phyloP scores from a whole-genome alignment of 2,888 invertebrate genomes.

The Ectemnius lituratus region DNA sequence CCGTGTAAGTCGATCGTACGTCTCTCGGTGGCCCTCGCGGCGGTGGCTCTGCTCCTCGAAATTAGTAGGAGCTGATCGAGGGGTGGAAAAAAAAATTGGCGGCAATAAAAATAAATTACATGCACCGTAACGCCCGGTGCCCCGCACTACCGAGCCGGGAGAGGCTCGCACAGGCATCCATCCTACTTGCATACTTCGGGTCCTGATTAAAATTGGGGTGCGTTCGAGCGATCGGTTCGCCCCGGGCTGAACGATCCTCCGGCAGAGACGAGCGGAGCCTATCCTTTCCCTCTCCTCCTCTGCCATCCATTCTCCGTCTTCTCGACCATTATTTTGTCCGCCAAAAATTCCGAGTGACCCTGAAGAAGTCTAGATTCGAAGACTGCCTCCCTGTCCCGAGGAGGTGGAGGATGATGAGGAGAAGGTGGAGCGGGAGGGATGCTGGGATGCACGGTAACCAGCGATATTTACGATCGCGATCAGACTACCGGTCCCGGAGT shows the following conservation, averaged over 20 bases:
- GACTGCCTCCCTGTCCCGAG: no score
- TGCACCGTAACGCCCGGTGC: slow-evolving; percentile 77
- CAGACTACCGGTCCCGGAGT: slow-evolving; percentile 10
- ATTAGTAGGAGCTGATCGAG: slow-evolving; percentile 76
- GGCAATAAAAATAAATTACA: slow-evolving; percentile 78
- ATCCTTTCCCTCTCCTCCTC: background rate
- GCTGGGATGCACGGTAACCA: no score
- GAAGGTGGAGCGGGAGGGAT: no score
- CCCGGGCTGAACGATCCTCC: slow-evolving; percentile 62
- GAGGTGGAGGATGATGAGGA: no score
- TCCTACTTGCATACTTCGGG: slow-evolving; percentile 76
- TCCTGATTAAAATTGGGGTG: slow-evolving; percentile 78
- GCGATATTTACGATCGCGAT: background rate
- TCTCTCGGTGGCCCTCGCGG: slow-evolving; percentile 7
- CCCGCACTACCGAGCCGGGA: slow-evolving; percentile 68
- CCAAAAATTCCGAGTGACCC: slow-evolving; percentile 6
- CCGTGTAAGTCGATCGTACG: background rate
- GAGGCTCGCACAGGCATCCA: slow-evolving; percentile 72
- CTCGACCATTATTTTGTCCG: slow-evolving; percentile 11
- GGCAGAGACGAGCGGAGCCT: slow-evolving; percentile 35
- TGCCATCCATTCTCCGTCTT: background rate
- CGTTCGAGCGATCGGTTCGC: slow-evolving; percentile 71
- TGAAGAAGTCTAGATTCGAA: no score
- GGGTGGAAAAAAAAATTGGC: slow-evolving; percentile 76
- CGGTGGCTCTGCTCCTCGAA: slow-evolving; percentile 63